Base-by-base conservation (phyloP, 2,797 vertebrate genomes). In the Smutsia gigantea region DNA sequence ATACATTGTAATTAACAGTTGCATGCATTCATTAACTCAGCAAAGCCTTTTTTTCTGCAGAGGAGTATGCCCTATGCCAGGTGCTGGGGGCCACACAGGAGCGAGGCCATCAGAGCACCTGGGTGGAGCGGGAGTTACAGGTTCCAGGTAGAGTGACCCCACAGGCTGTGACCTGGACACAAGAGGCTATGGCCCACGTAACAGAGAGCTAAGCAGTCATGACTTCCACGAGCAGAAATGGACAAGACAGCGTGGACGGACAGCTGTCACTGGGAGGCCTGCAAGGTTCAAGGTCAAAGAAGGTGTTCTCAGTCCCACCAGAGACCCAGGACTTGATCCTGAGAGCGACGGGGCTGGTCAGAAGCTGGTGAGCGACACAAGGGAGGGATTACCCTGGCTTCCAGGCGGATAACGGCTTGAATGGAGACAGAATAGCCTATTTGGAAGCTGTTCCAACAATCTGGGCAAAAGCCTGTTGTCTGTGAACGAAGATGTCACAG, bases 361-460 rank as follows among this genome's bases (percentile, higher is more conserved):
- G 18, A 18, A 46, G 5, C 42, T 42, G 55, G n/a, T 8, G 51
- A 86, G 49, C 0, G 9, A 23, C 2, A 11, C 2, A 18, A 0
- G 0, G 9, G 69, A 53, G 34, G 39, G 23, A 18, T 59, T 59
- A 23, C 34, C 39, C 51, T 1, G 23, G 15, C 53, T 31, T 53
- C 5, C 0, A 17, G 55, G 31, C 37, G 12, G n/a, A 53, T 14
- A 59, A 19, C 1, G 6, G 7, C 46, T 31, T 61, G 25, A 49
- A 15, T 2, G 9, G 57, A 68, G 49, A 59, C 25, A 4, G 39
- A 46, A 27, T 25, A 71, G 3, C 2, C 61, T 7, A 1, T 17
- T 2, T 19, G 23, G 31, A 68, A 46, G 25, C 39, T 31, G 1
- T 0, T 7, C 10, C 64, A 13, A n/a, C 7, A 4, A 31, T 10